Base-by-base conservation (phyloP, 2,888 invertebrate genomes). In the Xylota segnis region DNA sequence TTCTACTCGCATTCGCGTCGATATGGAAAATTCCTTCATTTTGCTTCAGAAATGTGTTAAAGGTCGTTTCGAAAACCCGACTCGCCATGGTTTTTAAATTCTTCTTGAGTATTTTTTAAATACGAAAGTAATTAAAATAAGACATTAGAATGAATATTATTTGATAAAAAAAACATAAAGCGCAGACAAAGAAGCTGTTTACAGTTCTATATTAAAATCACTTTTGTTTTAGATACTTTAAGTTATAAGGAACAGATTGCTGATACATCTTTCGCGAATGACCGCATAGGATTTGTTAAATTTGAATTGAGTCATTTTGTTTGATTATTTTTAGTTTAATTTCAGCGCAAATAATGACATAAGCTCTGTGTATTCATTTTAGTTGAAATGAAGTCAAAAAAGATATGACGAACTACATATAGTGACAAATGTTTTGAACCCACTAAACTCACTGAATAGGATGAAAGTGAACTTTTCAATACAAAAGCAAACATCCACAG, bases 211-310 rank as follows among this genome's bases (percentile, higher is more conserved):
- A 54, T 5, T 29, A 29, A 29, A 54, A 54, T 29, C 23, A 18
- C 18, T 34, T 23, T 37, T 58, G 16, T 37, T 34, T 37, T 34
- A 9, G 18, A 34, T 18, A 58, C 10, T 58, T n/a, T 58, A 10
- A 58, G 4, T 52, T 66, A 66, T 27, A 14, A 37, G 52, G n/a
- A 37, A 66, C 66, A 52, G 9, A 16, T 27, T 37, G 50, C 34
- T 47, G 63, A 63, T 45, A n/a, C 18, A 47, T 63, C 63, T 63
- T 63, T 18, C 27, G 50, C 65, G 34, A 65, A 65, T 34, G 65
- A 50, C 23, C 47, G n/a, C 50, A 65, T 34, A 14, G 9, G 18
- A 2, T 50, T 65, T 12, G 18, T 32, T 2, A 9, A 50, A 65
- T 23, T 50, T 9, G 14, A 34, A 65, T 47, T 63, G 63, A 63